These are phyloP conservation scores for Plusia festucae DNA, from an alignment of 2,888 invertebrate genomes.

Conservation along the genomic window DNA sequence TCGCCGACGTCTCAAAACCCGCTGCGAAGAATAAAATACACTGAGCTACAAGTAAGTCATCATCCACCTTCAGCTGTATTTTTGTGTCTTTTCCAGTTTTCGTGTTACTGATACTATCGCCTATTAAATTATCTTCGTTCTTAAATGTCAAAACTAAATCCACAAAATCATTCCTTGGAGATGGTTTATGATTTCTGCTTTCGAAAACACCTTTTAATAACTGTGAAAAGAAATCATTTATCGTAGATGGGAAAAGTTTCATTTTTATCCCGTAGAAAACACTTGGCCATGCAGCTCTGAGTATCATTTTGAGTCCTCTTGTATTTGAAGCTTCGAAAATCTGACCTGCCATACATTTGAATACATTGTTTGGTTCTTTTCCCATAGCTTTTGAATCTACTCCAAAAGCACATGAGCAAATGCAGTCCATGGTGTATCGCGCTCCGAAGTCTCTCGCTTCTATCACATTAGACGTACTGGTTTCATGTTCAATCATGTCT, in stretches of 20 bases:
- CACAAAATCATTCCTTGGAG: conserved; percentile 70
- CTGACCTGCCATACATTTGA: conserved; percentile 57
- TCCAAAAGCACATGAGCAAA: conserved; percentile 62
- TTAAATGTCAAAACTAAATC: conserved; percentile 69
- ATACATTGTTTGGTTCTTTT: conserved; percentile 56
- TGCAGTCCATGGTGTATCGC: conserved; percentile 72
- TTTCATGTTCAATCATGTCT: conserved; percentile 58
- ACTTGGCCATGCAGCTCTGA: conserved; percentile 67
- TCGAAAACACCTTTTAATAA: conserved; percentile 65
- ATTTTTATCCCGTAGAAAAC: conserved; percentile 69
- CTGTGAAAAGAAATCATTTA: conserved; percentile 63
- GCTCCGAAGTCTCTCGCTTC: conserved; percentile 58
- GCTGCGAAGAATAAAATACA: conserved; percentile 83
- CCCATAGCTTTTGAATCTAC: conserved; percentile 52
- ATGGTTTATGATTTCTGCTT: conserved; percentile 60
- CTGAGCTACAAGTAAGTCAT: conserved; percentile 84
- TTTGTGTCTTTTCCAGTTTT: conserved; percentile 57
- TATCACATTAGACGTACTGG: conserved; percentile 31
- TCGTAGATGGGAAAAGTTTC: conserved; percentile 57
- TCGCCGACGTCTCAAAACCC: conserved; percentile 75
- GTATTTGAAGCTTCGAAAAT: conserved; percentile 61
- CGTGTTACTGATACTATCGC: conserved; percentile 64
- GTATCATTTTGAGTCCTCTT: conserved; percentile 58
- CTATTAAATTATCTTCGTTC: conserved; percentile 60
- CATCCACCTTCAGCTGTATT: conserved; percentile 65